These are phyloP conservation scores for Drosophila pseudoananassae DNA, from an alignment of 1,140 invertebrate species.

Conservation along the genomic window DNA sequence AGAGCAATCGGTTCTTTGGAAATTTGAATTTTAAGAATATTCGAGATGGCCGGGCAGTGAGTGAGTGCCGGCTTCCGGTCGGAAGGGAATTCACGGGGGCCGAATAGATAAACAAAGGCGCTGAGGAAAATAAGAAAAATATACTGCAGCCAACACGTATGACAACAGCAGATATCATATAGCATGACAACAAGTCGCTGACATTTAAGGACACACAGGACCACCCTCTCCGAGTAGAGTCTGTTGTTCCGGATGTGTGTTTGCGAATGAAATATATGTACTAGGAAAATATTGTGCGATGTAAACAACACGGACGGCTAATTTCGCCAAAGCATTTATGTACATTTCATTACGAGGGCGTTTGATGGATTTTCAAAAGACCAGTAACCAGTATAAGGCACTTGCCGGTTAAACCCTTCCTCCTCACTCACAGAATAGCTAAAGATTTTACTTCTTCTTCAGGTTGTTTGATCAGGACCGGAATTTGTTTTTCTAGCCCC, in stretches of 20 bases:
- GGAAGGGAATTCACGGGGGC: constrained; percentile 10
- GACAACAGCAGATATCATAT: constrained; percentile 70
- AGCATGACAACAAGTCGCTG: constrained; percentile 36
- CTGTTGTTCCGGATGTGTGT: constrained; percentile 23
- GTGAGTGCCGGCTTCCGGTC: constrained; percentile 14
- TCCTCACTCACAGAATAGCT: neutral
- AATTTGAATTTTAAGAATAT: neutral
- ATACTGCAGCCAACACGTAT: constrained; percentile 30
- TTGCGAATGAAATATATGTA: constrained; percentile 42
- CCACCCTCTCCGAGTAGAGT: neutral
- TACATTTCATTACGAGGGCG: constrained; percentile 45
- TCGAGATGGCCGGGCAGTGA: neutral
- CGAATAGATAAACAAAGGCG: constrained; percentile 10
- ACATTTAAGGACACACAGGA: constrained; percentile 26
- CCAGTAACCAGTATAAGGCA: constrained; percentile 1
- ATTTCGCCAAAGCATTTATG: constrained; percentile 47
- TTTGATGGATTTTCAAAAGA: constrained; percentile 25
- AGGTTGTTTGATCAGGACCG: neutral
- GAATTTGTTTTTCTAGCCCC: constrained; percentile 12
- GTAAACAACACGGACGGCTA: constrained; percentile 20
- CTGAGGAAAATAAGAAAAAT: constrained; percentile 12
- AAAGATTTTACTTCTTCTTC: neutral
- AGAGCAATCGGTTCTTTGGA: neutral
- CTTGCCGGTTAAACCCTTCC: neutral
- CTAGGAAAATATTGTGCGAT: constrained; percentile 52